Evolutionary conservation across 2,113 vertebrate species (phyloP), one percentile per base, ranked within the genome.

Genomic region (Notarius quadriscutis): DNA sequence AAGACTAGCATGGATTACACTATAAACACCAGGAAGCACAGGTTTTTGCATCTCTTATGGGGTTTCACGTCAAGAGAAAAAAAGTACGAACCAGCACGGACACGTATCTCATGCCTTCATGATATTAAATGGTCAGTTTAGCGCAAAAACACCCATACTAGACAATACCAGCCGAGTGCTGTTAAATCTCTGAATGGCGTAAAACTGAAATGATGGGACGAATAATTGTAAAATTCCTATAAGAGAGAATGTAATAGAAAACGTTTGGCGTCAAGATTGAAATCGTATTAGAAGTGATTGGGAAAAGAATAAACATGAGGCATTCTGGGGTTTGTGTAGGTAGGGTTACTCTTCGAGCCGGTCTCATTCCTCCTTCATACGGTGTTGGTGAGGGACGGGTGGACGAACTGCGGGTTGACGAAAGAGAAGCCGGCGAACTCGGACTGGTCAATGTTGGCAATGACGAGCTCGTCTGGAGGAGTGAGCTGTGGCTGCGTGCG

Each of bases 361-460:
- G 34, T 10, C 57, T 71, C 12, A n/a, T 57, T 51, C 86, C 89
- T 67, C 60, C 69, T 90, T 98, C 96, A 99, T 90, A 94, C 92
- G 82, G 92, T 94, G 87, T 92, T 95, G 91, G 91, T 88, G 55
- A 95, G 27, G 0, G 93, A 90, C 12, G 97, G 95, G 88, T 98
- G 94, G 34, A 96, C 0, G 5, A 98, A 99, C 94, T 98, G 96
- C 5, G 95, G 95, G 93, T 99, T 99, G 95, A 99, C 94, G 48
- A 97, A 99, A 1, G 98, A 97, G 95, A 99, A 99, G 14, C 98
- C 98, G 86, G 97, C 95, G n/a, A 99, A 99, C 92, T 99, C 98
- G 0, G 96, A 94, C 93, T 99, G 98, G 96, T 99, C 98, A 81
- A 99, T 97, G 95, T 99, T 99, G 75, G 98, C 95, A 41, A 99